These are phyloP conservation scores for Euplexia lucipara DNA, from an alignment of 2,888 invertebrate species.

Conservation along the genomic window DNA sequence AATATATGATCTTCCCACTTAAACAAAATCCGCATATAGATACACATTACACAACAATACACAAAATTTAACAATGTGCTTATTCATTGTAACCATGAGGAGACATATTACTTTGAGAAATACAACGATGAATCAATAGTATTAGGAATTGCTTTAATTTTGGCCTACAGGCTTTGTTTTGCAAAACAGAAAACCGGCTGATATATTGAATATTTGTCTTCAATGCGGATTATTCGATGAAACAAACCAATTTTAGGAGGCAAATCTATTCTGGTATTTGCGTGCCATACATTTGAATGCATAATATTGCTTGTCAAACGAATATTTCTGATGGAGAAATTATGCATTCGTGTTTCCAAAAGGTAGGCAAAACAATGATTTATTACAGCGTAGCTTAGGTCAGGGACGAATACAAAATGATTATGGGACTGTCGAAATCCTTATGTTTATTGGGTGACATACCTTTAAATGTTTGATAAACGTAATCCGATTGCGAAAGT, in stretches of 20 bases:
- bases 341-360: conserved; percentile 54
- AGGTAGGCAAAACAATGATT: conserved; percentile 51
- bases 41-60: no score
- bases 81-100: background rate
- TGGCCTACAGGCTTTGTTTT: no score
- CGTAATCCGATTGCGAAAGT: conserved; percentile 21
- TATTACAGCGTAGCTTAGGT: conserved; percentile 43
- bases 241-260: conserved; percentile 24
- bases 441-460: conserved; percentile 1
- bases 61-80: no score
- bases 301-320: conserved; percentile 52
- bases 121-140: background rate
- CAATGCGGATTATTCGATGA: conserved; percentile 15
- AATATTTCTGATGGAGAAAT: conserved; percentile 47
- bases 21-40: no score
- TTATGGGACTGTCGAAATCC: conserved; percentile 15
- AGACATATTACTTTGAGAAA: background rate
- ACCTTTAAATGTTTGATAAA: conserved; percentile 32
- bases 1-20: no score
- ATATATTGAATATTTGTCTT: conserved; percentile 20
- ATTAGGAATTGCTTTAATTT: background rate
- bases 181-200: background rate
- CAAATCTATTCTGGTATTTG: conserved; percentile 38
- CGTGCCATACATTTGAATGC: conserved; percentile 58
- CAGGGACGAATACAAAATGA: conserved; percentile 39